Evolutionary conservation across 1,140 invertebrate genomes (phyloP).

Genomic region (Hyles vespertilio): DNA sequence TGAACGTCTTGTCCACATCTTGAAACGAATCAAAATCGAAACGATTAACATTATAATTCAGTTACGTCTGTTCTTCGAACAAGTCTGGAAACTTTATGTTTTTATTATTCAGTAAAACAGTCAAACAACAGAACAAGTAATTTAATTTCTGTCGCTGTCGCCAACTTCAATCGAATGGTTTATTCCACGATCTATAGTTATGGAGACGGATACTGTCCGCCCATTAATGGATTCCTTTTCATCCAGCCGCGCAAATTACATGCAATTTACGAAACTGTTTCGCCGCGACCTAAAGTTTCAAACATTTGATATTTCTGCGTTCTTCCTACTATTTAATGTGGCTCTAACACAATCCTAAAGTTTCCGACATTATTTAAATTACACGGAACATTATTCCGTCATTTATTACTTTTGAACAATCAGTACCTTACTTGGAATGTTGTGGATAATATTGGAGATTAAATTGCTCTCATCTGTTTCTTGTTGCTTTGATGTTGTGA

Average conservation of each 20-base stretch:
- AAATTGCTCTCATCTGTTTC: no score
- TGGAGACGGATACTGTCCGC: conserved; percentile 28
- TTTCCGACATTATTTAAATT: conserved; percentile 24
- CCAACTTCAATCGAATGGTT: conserved; percentile 16
- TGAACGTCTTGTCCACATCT: no score
- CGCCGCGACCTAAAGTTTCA: conserved; percentile 40
- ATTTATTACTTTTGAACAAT: conserved; percentile 1
- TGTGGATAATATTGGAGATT: no score
- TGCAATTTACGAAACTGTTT: conserved; percentile 48
- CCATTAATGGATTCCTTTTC: conserved; percentile 49
- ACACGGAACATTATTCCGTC: conserved; percentile 6
- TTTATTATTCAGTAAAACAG: no score
- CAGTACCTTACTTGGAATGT: neutral
- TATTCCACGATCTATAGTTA: conserved; percentile 25
- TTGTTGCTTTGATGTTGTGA: no score
- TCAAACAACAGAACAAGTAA: no score
- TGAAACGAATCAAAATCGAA: no score
- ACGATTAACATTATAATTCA: no score
- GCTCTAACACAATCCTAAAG: conserved; percentile 13
- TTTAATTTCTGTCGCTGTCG: conserved; percentile 2
- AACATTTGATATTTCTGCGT: conserved; percentile 45
- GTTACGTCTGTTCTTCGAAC: neutral
- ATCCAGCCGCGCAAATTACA: conserved; percentile 47
- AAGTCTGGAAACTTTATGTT: no score
- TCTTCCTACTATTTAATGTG: conserved; percentile 13